Percentiles rank a stretch among this genome's conserved stretches.
phyloP scores from a whole-genome alignment of 2,888 invertebrate species.

The Clostera curtula region DNA sequence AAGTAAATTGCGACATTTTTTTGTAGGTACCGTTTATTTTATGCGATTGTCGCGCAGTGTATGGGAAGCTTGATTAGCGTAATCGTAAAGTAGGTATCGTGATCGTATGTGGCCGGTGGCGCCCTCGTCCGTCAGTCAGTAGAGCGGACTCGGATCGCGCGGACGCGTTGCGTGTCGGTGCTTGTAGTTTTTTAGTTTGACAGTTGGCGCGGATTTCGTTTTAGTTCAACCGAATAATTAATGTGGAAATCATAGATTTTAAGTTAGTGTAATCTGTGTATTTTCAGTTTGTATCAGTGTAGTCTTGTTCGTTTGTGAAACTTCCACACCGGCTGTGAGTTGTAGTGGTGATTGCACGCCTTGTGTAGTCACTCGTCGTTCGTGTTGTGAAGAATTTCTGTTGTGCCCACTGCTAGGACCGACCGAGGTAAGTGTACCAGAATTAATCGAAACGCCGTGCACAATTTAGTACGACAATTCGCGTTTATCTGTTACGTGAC shows the following conservation, averaged over 20 bases:
- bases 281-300: slow-evolving; percentile 65
- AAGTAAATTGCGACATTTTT: slow-evolving; percentile 56
- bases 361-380: slow-evolving; percentile 54
- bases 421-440: slow-evolving; percentile 45
- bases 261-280: slow-evolving; percentile 71
- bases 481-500: slow-evolving; percentile 27
- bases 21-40: slow-evolving; percentile 37
- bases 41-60: slow-evolving; percentile 36
- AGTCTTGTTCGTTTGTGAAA: slow-evolving; percentile 66
- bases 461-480: slow-evolving; percentile 11
- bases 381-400: slow-evolving; percentile 54
- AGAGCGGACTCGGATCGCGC: slow-evolving; percentile 70
- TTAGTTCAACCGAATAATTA: slow-evolving; percentile 52
- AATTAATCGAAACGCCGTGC: slow-evolving; percentile 21
- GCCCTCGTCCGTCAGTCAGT: slow-evolving; percentile 49
- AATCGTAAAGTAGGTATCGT: slow-evolving; percentile 16
- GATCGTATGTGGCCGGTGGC: slow-evolving; percentile 32
- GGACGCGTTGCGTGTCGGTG: slow-evolving; percentile 68
- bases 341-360: slow-evolving; percentile 57
- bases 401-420: slow-evolving; percentile 41
- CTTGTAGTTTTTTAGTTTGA: slow-evolving; percentile 75
- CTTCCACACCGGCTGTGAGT: slow-evolving; percentile 63
- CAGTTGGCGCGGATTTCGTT: slow-evolving; percentile 74
- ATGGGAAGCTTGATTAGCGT: slow-evolving; percentile 36
- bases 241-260: slow-evolving; percentile 71